Conservation (phyloP, 2,888 invertebrate genomes). For the Aphodius sticticus region DNA sequence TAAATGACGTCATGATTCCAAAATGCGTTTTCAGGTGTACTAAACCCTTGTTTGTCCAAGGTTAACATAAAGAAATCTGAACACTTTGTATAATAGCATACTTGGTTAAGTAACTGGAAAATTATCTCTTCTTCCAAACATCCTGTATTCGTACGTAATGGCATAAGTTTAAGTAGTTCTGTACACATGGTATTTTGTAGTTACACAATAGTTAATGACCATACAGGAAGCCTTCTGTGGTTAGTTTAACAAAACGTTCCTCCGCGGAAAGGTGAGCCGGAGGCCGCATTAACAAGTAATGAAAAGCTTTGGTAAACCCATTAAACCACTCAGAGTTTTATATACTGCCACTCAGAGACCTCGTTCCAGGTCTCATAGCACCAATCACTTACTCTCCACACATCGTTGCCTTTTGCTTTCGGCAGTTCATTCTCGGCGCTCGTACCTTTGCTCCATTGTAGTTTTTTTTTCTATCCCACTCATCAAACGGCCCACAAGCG, state of each 20-base stretch:
- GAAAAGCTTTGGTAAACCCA: conserved; percentile 41
- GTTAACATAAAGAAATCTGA: no score
- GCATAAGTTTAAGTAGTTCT: neutral
- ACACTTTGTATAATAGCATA: no score
- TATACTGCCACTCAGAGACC: conserved; percentile 45
- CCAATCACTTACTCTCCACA: conserved; percentile 46
- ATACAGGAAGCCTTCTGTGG: neutral
- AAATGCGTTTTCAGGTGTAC: no score
- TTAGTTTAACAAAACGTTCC: conserved; percentile 9
- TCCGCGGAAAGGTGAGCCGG: neutral
- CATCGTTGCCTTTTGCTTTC: conserved; percentile 10
- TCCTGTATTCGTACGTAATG: no score
- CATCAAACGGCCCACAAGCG: neutral
- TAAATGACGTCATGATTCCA: no score
- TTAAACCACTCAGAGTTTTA: conserved; percentile 40
- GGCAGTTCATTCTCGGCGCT: neutral
- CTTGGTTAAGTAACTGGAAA: no score
- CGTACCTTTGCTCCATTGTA: neutral
- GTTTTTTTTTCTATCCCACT: neutral
- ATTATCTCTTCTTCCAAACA: no score
- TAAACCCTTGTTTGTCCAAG: no score
- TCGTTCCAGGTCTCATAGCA: conserved; percentile 42
- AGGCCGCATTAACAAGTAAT: conserved; percentile 36
- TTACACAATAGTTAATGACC: neutral
- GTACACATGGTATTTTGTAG: neutral